A percentile compares a stretch with the other conserved stretches of the same genome.
These are phyloP conservation scores for Diaperis boleti DNA, from an alignment of 2,888 invertebrate genomes.

Conservation along the genomic window DNA sequence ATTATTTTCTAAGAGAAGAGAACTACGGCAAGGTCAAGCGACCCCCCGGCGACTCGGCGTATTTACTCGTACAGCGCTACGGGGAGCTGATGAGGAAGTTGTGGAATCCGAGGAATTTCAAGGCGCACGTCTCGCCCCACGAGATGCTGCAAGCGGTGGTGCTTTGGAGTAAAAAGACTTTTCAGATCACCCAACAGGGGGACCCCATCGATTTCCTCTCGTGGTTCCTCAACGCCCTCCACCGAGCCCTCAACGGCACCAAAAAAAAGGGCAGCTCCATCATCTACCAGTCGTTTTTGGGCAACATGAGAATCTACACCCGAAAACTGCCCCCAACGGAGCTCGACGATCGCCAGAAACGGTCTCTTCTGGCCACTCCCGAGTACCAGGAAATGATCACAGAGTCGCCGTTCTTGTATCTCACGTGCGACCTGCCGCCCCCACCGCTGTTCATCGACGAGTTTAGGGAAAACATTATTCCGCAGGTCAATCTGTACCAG, in stretches of 20 bases:
- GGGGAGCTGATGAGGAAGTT: slow-evolving; percentile 96
- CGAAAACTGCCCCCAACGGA: slow-evolving; percentile 95
- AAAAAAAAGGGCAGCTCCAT: slow-evolving; percentile 91
- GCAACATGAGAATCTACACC: slow-evolving; percentile 90
- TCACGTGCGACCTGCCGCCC: slow-evolving; percentile 97
- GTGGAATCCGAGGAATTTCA: slow-evolving; percentile 99
- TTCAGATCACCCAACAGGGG: slow-evolving; percentile 99
- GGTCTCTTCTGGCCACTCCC: slow-evolving; percentile 80
- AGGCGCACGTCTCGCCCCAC: slow-evolving; percentile 99
- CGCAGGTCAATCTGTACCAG: slow-evolving; percentile 95
- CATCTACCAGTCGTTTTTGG: slow-evolving; percentile 94
- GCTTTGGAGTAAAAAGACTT: slow-evolving; percentile 94
- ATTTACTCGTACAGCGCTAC: slow-evolving; percentile 90
- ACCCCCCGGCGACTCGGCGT: slow-evolving; percentile 95
- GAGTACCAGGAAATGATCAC: slow-evolving; percentile 91
- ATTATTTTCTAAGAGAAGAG: slow-evolving; percentile 94
- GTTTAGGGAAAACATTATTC: slow-evolving; percentile 98
- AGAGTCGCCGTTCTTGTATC: slow-evolving; percentile 93
- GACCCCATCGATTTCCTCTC: slow-evolving; percentile 98
- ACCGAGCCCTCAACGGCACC: slow-evolving; percentile 93
- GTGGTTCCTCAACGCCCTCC: slow-evolving; percentile 97
- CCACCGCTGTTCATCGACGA: slow-evolving; percentile 98
- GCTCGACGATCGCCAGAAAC: slow-evolving; percentile 89
- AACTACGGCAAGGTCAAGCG: slow-evolving; percentile 90
- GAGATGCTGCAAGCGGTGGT: slow-evolving; percentile 99